Base-by-base conservation (phyloP, 92 coral and sea anemone species). In the Paragorgia papillata region DNA sequence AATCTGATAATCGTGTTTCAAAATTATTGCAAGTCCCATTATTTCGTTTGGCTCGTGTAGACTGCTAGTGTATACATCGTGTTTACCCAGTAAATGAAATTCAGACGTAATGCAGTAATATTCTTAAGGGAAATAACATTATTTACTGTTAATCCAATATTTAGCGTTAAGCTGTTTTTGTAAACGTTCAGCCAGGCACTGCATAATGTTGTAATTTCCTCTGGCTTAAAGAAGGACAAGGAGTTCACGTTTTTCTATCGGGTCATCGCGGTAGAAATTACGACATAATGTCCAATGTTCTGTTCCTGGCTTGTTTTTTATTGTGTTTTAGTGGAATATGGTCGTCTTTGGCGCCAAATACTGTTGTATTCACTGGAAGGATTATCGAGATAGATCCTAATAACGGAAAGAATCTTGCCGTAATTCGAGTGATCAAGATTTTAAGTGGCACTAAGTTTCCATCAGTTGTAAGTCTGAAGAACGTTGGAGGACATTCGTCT, bases 301-400 rank as follows among this genome's bases (percentile, higher is more conserved):
- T 49, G 22, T 44, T 24, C 22, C 18, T 68, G 60, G 20, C 54
- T 10, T 12, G 28, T 26, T 12, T 20, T 2, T 22, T 22, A 27
- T 10, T 34, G 4, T 7, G 6, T 6, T 13, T 68, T 68, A 29
- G 24, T 28, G 20, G 2, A 0, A 21, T 29, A 2, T 9, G 54
- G 18, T 68, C 39, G 1, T 46, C 75, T 49, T 29, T 68, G 1
- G 33, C n/a, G 21, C 31, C 75, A 25, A 68, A 68, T n/a, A 57
- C 57, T 1, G 48, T 48, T 5, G 75, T 49, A 18, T 68, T 68
- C 48, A 68, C 75, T 26, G 75, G 59, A 24, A 59, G 48, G 21
- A 48, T 68, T 2, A 7, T 68, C 3, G 19, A 68, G 2, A 20
- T 43, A 25, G 3, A 29, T 2, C 14, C 50, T 6, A 7, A 46